A percentile compares a stretch with the other conserved stretches of the same genome.
These are phyloP conservation scores for Sinhomidia bicolor DNA, from an alignment of 2,888 invertebrate genomes.

Conservation along the genomic window DNA sequence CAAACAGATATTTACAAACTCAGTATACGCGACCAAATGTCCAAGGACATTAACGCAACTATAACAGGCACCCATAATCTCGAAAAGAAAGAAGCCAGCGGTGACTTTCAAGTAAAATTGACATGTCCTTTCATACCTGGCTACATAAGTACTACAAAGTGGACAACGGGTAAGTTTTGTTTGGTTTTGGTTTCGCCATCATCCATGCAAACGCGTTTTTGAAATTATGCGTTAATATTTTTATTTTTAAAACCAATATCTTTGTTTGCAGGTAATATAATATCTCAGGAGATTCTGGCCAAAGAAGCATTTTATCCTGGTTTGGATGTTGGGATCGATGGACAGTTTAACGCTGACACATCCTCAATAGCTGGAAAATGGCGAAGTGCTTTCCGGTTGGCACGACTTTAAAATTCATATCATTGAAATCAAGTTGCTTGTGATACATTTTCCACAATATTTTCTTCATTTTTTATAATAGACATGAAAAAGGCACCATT, in stretches of 20 bases:
- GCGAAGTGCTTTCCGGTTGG: slow-evolving; percentile 17
- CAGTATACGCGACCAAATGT: slow-evolving; percentile 35
- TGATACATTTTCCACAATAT: no score
- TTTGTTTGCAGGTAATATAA: no score
- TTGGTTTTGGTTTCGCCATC: no score
- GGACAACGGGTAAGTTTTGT: slow-evolving; percentile 58
- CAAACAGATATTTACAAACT: slow-evolving; percentile 55
- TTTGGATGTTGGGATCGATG: slow-evolving; percentile 51
- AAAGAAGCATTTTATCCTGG: slow-evolving; percentile 49
- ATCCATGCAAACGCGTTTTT: no score
- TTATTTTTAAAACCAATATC: no score
- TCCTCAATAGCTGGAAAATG: slow-evolving; percentile 36
- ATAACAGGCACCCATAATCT: slow-evolving; percentile 52
- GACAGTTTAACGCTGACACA: slow-evolving; percentile 42
- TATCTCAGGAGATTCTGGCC: slow-evolving; percentile 38
- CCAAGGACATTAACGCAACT: slow-evolving; percentile 35
- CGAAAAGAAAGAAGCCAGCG: slow-evolving; percentile 56
- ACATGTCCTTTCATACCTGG: slow-evolving; percentile 50
- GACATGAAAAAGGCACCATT: no score
- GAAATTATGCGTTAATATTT: no score
- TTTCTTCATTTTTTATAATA: no score
- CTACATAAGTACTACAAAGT: slow-evolving; percentile 34
- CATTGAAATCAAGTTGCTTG: no score
- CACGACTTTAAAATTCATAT: no score
- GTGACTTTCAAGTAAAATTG: slow-evolving; percentile 53